These are phyloP conservation scores for Phaonia tiefii DNA, from an alignment of 2,888 invertebrate genomes.

Conservation along the genomic window DNA sequence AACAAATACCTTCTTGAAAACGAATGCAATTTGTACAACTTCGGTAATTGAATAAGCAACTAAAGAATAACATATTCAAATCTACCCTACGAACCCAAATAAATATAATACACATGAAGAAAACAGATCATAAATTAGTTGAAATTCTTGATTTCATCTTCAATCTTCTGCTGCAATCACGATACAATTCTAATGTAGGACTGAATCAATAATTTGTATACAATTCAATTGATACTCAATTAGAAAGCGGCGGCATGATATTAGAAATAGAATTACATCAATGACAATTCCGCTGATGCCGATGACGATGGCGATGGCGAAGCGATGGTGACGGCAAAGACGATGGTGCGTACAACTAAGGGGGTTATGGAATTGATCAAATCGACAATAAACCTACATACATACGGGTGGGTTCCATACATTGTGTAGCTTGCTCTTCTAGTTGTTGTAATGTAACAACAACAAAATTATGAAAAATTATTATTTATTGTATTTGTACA, in stretches of 20 bases:
- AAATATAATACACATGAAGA: no score
- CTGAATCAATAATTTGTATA: constrained; percentile 68
- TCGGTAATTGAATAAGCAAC: no score
- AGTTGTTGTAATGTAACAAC: neutral
- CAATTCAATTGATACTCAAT: constrained; percentile 77
- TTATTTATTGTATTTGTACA: neutral
- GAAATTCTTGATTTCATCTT: constrained; percentile 6
- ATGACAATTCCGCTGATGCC: constrained; percentile 47
- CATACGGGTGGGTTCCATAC: no score
- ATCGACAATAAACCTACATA: no score
- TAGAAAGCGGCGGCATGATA: constrained; percentile 70
- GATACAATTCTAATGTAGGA: constrained; percentile 59
- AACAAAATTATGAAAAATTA: neutral
- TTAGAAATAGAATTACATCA: constrained; percentile 56
- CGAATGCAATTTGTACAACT: no score
- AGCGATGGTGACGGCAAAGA: neutral
- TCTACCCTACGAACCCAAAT: no score
- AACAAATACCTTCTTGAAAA: no score
- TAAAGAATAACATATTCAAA: no score
- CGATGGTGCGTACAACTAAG: neutral
- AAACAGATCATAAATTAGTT: no score
- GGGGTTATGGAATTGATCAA: neutral
- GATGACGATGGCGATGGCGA: neutral
- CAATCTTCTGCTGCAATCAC: constrained; percentile 67
- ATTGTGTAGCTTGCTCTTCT: neutral